Conservation (phyloP, 2,797 vertebrate species). For the Chelmon rostratus region DNA sequence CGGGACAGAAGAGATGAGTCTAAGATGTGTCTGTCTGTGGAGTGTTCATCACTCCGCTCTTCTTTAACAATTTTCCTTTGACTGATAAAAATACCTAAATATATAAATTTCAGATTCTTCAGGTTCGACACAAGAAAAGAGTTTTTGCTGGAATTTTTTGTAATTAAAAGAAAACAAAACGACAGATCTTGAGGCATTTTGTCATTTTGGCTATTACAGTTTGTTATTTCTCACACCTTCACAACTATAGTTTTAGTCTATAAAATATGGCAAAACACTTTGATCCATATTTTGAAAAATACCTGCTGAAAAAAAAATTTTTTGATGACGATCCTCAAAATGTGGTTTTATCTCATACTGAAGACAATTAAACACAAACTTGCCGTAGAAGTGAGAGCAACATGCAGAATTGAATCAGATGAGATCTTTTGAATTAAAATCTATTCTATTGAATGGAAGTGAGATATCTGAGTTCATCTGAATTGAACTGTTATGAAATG, state of each 20-base stretch:
- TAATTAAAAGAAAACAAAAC: background rate
- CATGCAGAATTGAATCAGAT: no score
- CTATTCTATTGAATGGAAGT: background rate
- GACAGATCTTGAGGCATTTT: background rate
- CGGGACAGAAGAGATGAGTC: background rate
- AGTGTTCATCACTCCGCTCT: background rate
- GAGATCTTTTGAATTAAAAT: background rate
- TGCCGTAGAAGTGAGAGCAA: background rate
- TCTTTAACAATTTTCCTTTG: background rate
- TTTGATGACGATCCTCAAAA: background rate
- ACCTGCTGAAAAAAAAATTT: background rate
- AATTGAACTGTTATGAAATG: background rate
- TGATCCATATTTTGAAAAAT: background rate
- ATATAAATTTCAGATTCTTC: no score
- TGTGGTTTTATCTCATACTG: background rate
- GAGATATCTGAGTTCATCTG: background rate
- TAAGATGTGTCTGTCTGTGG: background rate
- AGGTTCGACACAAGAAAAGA: no score
- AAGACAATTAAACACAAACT: background rate
- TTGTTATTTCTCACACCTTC: background rate
- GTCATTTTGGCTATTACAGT: conserved; percentile 6
- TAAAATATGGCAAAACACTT: background rate
- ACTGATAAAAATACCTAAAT: no score
- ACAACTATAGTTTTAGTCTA: background rate
- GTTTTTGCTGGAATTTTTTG: no score